phyloP scores from a whole-genome alignment of 2,888 invertebrate species.

The Eupithecia abbreviata region DNA sequence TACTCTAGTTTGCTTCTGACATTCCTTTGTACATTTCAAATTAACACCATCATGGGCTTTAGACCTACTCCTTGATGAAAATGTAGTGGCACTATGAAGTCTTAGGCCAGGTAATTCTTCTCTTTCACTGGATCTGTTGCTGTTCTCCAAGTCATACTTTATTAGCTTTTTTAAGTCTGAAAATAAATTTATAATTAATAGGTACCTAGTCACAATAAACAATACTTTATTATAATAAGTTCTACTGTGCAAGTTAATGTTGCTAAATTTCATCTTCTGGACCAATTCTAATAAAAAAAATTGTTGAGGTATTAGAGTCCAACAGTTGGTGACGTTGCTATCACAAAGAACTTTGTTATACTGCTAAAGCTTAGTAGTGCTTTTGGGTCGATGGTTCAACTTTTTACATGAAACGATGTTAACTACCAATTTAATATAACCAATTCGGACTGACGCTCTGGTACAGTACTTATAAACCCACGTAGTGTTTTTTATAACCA shows the following conservation, averaged over 20 bases:
- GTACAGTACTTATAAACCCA: no score
- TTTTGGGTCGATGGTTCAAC: neutral
- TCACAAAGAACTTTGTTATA: neutral
- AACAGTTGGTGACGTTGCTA: neutral
- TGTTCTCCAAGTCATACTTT: constrained; percentile 83
- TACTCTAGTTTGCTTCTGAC: constrained; percentile 46
- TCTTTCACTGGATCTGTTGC: constrained; percentile 55
- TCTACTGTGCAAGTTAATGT: neutral
- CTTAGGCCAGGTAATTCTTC: constrained; percentile 61
- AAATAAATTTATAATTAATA: constrained; percentile 40
- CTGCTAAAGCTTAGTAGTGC: neutral
- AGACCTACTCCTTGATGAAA: constrained; percentile 73
- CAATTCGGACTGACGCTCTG: no score
- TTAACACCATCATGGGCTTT: constrained; percentile 54
- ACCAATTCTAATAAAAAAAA: neutral
- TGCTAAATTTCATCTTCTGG: neutral
- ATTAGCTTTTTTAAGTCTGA: constrained; percentile 87
- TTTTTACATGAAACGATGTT: neutral
- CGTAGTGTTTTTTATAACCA: constrained; percentile 33
- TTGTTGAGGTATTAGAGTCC: neutral
- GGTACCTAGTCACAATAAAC: neutral
- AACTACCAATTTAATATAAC: neutral
- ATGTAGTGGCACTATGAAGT: constrained; percentile 77
- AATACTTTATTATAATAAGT: neutral
- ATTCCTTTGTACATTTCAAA: constrained; percentile 61